Evolutionary conservation across 2,888 invertebrate genomes (phyloP).

Genomic region (Cephonodes hylas): DNA sequence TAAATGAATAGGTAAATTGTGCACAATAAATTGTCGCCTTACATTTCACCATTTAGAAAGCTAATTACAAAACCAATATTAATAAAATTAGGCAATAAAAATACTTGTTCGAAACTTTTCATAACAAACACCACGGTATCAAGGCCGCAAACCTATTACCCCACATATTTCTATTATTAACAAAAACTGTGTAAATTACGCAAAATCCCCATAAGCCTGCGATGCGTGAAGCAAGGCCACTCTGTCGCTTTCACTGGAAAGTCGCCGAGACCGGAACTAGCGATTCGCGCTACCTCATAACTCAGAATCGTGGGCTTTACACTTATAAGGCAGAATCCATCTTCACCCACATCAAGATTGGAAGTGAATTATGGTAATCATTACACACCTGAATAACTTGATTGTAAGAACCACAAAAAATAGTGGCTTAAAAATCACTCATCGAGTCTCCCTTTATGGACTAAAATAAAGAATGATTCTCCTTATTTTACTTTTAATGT

Average conservation of each 20-base stretch:
- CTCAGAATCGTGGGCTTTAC: neutral
- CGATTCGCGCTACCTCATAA: slow-evolving; percentile 29
- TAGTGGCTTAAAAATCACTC: neutral
- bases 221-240: slow-evolving; percentile 47
- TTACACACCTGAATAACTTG: neutral
- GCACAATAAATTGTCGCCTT: neutral
- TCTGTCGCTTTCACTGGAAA: slow-evolving; percentile 74
- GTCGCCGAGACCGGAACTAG: slow-evolving; percentile 59
- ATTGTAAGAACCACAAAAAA: too few relatives aligned
- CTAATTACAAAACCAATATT: neutral
- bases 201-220: slow-evolving; percentile 42
- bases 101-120: neutral
- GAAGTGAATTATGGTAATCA: neutral
- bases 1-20: neutral
- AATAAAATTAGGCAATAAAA: neutral
- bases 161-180: neutral
- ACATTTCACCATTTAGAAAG: neutral
- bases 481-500: neutral
- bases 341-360: neutral
- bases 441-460: neutral
- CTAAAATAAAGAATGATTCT: neutral
- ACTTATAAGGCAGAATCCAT: neutral
- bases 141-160: neutral
- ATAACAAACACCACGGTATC: neutral
- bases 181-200: slow-evolving; percentile 22